phyloP scores from a whole-genome alignment of 2,888 invertebrate species.

The Lithophane ornitopus region DNA sequence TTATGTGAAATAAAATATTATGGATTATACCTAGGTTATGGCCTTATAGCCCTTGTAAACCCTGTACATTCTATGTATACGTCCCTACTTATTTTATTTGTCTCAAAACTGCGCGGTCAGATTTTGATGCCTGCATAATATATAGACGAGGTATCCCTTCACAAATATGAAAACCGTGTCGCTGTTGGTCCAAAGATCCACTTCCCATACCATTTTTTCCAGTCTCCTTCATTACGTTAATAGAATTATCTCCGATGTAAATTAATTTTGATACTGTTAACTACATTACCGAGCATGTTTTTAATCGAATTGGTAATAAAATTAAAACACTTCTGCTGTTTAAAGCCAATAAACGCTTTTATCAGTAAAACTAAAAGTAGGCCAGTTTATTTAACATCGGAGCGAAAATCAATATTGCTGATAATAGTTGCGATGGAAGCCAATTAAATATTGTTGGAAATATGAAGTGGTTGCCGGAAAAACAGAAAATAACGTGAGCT shows the following conservation, averaged over 20 bases:
- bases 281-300: neutral
- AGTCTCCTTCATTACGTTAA: neutral
- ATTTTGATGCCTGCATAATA: neutral
- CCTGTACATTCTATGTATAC: no score
- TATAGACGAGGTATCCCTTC: neutral
- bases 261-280: conserved; percentile 3
- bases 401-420: conserved; percentile 9
- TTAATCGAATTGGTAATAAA: conserved; percentile 20
- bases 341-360: conserved; percentile 31
- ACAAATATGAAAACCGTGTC: neutral
- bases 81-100: neutral
- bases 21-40: no score
- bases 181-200: neutral
- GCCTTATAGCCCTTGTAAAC: no score
- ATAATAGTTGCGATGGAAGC: conserved; percentile 7
- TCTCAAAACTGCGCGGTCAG: neutral
- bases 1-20: no score
- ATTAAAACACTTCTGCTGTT: conserved; percentile 20
- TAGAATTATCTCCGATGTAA: neutral
- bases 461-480: neutral
- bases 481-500: neutral
- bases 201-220: neutral
- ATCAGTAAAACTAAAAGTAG: conserved; percentile 11
- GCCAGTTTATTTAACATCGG: conserved; percentile 18
- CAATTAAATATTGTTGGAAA: neutral